Percentiles rank a stretch among this genome's conserved stretches.
Conservation (phyloP, 2,113 vertebrate species). For the Globicephala melas region DNA sequence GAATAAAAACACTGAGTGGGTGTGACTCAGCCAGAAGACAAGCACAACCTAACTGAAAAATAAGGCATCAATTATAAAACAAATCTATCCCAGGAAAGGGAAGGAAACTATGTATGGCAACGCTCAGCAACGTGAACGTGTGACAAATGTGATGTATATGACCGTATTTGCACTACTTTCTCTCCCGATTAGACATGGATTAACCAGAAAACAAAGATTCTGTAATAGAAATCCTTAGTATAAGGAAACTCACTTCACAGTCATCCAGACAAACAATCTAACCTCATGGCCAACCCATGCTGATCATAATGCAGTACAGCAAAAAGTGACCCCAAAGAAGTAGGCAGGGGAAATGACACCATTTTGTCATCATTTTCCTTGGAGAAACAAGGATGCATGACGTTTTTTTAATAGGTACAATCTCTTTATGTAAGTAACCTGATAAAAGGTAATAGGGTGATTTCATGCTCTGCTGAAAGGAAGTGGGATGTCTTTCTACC, state of each 20-base stretch:
- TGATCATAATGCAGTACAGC: not conserved
- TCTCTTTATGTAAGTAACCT: not conserved
- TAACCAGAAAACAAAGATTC: not conserved
- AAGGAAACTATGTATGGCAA: not conserved
- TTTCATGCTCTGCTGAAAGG: slow-evolving; percentile 10
- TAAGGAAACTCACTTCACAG: not conserved
- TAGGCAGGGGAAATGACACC: not conserved
- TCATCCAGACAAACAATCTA: not conserved
- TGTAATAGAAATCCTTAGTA: not conserved
- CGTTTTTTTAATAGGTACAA: not conserved
- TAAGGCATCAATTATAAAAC: not conserved
- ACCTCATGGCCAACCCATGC: not conserved
- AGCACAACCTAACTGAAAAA: not conserved
- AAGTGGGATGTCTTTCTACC: not conserved
- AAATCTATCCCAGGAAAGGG: not conserved
- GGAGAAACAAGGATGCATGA: not conserved
- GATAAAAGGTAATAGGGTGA: not conserved
- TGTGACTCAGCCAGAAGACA: not conserved
- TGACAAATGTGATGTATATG: not conserved
- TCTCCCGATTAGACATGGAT: not conserved
- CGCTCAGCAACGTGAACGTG: not conserved
- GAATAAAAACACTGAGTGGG: not conserved
- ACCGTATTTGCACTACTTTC: not conserved
- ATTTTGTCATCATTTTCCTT: not conserved
- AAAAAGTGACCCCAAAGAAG: not conserved